phyloP scores from a whole-genome alignment of 2,797 vertebrate species.

The Thaleichthys pacificus region DNA sequence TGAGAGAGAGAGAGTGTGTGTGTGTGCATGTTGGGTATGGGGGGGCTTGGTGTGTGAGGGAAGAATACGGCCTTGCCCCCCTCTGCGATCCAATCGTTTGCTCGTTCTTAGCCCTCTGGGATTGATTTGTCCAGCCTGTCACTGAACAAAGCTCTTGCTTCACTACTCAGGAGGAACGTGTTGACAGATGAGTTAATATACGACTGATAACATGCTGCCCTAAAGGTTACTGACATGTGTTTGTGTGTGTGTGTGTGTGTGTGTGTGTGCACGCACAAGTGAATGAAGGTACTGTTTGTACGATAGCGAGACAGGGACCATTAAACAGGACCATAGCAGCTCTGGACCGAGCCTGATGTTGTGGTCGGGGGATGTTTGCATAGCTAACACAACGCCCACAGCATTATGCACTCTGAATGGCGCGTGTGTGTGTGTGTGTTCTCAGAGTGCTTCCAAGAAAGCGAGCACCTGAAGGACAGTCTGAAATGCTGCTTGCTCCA shows the following conservation, averaged over 20 bases:
- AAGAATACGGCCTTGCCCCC: neutral
- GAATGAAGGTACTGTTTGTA: constrained; percentile 5
- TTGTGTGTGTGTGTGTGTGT: constrained; percentile 25
- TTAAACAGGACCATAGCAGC: neutral
- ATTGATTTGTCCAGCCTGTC: neutral
- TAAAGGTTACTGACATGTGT: constrained; percentile 32
- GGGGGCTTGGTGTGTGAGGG: neutral
- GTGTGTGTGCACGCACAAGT: constrained; percentile 4
- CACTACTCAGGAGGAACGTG: constrained; percentile 21
- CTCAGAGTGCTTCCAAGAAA: constrained; percentile 98
- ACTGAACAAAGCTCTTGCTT: neutral
- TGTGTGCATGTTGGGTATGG: constrained; percentile 3
- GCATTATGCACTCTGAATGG: constrained; percentile 7
- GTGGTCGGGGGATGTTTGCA: constrained; percentile 31
- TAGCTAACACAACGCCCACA: constrained; percentile 6
- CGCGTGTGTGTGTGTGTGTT: constrained; percentile 18
- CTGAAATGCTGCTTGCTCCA: constrained; percentile 95
- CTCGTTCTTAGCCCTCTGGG: neutral
- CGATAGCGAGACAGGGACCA: neutral
- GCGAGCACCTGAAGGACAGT: constrained; percentile 96
- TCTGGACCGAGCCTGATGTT: neutral
- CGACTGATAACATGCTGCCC: constrained; percentile 48
- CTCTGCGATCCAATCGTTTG: neutral
- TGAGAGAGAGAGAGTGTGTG: neutral
- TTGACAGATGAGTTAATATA: constrained; percentile 66